These are phyloP conservation scores for Eudyptes chrysolophus DNA, from an alignment of 2,113 vertebrate species.

Conservation along the genomic window DNA sequence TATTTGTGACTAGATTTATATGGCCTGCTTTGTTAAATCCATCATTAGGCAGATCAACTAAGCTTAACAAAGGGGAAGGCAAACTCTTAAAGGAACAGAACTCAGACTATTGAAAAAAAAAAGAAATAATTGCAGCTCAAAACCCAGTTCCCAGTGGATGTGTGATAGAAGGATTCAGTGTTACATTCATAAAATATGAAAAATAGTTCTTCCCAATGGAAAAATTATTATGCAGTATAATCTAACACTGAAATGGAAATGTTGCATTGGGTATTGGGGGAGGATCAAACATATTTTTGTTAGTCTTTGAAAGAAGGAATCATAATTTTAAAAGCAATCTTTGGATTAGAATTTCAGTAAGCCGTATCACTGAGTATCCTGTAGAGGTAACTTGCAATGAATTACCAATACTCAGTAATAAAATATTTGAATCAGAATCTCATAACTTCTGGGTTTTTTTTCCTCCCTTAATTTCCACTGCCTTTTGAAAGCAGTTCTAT, in stretches of 20 bases:
- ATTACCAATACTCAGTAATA: neutral
- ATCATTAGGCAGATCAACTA: constrained; percentile 41
- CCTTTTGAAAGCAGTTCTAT: neutral
- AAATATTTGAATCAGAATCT: neutral
- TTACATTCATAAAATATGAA: neutral
- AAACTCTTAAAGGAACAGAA: constrained; percentile 35
- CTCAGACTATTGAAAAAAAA: neutral
- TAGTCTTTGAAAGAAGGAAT: neutral
- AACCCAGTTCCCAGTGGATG: neutral
- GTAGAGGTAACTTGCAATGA: neutral
- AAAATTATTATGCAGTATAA: neutral
- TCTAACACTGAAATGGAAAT: neutral
- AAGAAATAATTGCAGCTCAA: neutral
- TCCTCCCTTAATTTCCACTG: neutral
- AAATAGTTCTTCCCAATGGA: neutral
- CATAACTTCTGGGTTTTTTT: neutral
- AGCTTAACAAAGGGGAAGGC: constrained; percentile 28
- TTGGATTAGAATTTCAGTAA: neutral
- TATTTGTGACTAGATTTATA: neutral
- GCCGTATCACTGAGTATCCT: neutral
- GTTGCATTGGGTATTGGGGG: neutral
- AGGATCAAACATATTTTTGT: neutral
- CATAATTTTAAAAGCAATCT: neutral
- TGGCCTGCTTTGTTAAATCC: constrained; percentile 41
- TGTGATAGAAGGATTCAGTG: neutral